Conservation (phyloP, 2,888 invertebrate species). For the Lutraria lutraria region DNA sequence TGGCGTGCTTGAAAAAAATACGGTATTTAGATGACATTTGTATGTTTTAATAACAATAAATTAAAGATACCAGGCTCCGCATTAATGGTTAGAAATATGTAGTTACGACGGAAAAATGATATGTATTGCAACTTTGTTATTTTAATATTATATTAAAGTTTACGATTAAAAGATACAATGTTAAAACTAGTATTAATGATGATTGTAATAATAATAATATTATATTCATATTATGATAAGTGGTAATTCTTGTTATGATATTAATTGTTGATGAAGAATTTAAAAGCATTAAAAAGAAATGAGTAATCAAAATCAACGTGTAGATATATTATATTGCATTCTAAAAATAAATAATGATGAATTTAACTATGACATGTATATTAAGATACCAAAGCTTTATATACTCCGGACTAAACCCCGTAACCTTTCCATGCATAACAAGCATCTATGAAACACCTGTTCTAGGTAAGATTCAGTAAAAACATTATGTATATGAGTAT, state of each 20-base stretch:
- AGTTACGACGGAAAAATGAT: not conserved
- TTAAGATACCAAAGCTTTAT: no score
- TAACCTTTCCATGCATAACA: conserved; percentile 5
- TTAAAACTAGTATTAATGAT: no score
- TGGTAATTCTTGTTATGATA: no score
- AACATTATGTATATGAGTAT: not conserved
- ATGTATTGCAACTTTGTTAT: not conserved
- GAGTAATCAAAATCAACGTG: no score
- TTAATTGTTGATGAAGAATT: no score
- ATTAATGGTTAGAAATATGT: not conserved
- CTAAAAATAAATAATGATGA: no score
- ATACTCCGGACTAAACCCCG: no score
- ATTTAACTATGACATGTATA: no score
- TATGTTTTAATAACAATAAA: conserved; percentile 19
- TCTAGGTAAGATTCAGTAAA: not conserved
- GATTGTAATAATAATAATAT: no score
- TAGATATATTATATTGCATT: no score
- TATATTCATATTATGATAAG: no score
- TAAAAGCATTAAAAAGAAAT: no score
- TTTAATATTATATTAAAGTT: not conserved
- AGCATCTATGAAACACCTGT: conserved; percentile 4
- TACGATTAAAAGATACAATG: not conserved
- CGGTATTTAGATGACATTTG: conserved; percentile 21
- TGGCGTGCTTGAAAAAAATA: not conserved
- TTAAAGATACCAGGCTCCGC: not conserved